Conservation (phyloP, 2,797 vertebrate genomes). For the Clarias platycephalus region DNA sequence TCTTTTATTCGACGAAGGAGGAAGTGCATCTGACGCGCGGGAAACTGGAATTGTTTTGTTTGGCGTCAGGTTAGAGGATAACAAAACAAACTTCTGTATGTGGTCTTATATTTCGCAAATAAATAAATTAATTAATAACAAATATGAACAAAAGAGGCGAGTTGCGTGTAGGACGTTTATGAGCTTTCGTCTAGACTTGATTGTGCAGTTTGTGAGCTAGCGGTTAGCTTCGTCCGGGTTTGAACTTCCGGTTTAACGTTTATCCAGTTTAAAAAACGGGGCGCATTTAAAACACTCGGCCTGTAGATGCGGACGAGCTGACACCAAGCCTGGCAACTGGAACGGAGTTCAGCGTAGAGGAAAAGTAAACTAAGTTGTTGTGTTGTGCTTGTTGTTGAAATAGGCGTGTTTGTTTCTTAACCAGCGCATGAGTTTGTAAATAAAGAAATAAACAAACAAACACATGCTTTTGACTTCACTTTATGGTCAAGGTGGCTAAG, state of each 20-base stretch:
- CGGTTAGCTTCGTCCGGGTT: neutral
- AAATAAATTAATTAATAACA: neutral
- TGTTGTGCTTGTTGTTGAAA: neutral
- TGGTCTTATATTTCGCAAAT: neutral
- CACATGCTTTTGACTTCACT: neutral
- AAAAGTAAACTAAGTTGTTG: neutral
- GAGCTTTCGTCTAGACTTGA: too few relatives aligned
- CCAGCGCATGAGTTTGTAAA: neutral
- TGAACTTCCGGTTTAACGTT: conserved; percentile 39
- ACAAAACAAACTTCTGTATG: neutral
- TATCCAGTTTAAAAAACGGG: conserved; percentile 20
- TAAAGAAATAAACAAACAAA: neutral
- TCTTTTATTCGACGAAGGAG: neutral
- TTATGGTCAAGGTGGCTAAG: neutral
- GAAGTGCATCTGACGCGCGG: conserved; percentile 54
- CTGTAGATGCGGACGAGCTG: neutral
- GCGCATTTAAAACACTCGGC: conserved; percentile 12
- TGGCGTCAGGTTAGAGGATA: conserved; percentile 1
- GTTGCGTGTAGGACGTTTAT: too few relatives aligned
- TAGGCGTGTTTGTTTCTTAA: neutral
- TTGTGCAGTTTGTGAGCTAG: conserved; percentile 13
- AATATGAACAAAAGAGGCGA: neutral
- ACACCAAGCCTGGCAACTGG: neutral
- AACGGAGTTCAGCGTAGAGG: neutral
- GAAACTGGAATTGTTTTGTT: conserved; percentile 59